Percentiles rank a stretch among this genome's conserved stretches.
Conservation (phyloP, 1,140 invertebrate species). For the Sitophilus oryzae region DNA sequence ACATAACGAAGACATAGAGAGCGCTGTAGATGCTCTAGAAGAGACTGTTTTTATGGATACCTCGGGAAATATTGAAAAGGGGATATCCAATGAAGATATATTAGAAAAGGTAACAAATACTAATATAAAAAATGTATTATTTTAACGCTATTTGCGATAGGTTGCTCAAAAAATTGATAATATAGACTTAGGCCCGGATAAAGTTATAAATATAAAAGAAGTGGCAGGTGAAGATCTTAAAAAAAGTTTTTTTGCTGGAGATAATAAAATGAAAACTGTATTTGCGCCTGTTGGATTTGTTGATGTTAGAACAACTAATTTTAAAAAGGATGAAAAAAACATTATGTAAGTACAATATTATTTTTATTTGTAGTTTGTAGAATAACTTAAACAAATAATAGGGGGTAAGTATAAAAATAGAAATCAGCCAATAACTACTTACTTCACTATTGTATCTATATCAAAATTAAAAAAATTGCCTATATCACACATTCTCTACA, state of each 20-base stretch:
- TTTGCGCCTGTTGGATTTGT: constrained; percentile 40
- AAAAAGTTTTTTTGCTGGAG: constrained; percentile 15
- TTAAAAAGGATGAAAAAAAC: constrained; percentile 8
- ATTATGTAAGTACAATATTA: constrained; percentile 26
- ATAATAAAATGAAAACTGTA: constrained; percentile 23
- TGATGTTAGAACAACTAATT: constrained; percentile 30
- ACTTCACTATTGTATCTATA: no score
- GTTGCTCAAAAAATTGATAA: constrained; percentile 34
- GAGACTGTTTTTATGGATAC: constrained; percentile 25
- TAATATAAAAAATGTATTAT: not conserved
- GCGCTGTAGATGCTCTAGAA: constrained; percentile 51
- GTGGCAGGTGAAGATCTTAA: constrained; percentile 21
- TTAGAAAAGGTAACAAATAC: constrained; percentile 13
- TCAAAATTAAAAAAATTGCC: no score
- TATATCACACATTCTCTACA: no score
- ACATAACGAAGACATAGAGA: constrained; percentile 47
- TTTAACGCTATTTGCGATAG: not conserved
- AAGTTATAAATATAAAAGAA: constrained; percentile 35
- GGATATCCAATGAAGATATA: constrained; percentile 18
- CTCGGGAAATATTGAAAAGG: constrained; percentile 2
- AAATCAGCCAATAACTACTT: no score
- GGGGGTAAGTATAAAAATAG: no score
- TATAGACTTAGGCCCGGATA: constrained; percentile 37
- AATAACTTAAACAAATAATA: no score
- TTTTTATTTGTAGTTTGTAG: no score